Conservation (phyloP, 2,888 invertebrate genomes). For the Tetramorium bicarinatum region DNA sequence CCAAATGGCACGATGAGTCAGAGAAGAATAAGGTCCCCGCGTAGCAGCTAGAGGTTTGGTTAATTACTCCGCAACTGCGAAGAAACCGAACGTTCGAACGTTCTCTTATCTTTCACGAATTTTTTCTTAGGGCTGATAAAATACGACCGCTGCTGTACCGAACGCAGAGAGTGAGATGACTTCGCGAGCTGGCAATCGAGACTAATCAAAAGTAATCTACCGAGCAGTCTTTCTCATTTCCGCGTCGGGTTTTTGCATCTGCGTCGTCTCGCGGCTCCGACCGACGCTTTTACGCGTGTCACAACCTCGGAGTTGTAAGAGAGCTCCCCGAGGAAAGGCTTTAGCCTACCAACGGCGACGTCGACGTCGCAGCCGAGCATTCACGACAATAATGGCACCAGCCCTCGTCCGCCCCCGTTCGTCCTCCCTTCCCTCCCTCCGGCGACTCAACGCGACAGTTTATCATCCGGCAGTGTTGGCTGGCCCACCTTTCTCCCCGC, state of each 20-base stretch:
- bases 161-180: background rate
- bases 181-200: background rate
- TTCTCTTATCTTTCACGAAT: background rate
- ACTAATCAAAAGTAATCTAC: background rate
- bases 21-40: background rate
- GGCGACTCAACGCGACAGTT: slow-evolving; percentile 66
- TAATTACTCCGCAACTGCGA: background rate
- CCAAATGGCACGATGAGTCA: background rate
- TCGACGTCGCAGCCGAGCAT: slow-evolving; percentile 64
- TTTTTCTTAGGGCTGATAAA: background rate
- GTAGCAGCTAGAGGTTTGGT: background rate
- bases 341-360: too few relatives aligned
- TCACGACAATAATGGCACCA: slow-evolving; percentile 67
- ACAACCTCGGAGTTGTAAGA: background rate
- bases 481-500: slow-evolving; percentile 50
- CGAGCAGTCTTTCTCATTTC: background rate
- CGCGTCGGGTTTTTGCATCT: slow-evolving; percentile 26
- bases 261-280: background rate
- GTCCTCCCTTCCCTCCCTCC: background rate
- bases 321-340: slow-evolving; percentile 9
- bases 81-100: background rate
- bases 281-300: background rate
- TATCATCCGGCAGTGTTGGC: slow-evolving; percentile 59
- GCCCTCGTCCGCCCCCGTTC: slow-evolving; percentile 60
- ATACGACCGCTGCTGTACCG: background rate